Evolutionary conservation across 1,140 invertebrate species (phyloP).

Genomic region (Megathymus violae): DNA sequence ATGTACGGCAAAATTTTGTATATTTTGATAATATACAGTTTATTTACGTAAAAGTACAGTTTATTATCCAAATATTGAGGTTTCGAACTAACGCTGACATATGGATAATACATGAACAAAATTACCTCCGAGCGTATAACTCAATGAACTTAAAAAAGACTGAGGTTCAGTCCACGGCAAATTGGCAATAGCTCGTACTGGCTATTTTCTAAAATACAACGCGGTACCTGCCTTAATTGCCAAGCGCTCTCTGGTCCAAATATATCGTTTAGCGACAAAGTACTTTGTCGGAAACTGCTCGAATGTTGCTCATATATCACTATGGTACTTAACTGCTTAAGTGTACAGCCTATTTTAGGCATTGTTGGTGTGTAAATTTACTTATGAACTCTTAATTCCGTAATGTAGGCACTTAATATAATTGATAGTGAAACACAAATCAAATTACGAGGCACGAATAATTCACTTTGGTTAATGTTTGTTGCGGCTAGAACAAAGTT

Average conservation of each 20-base stretch:
- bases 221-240: constrained; percentile 22
- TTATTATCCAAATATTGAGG: too few species aligned
- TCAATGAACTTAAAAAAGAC: not conserved
- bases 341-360: constrained; percentile 17
- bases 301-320: constrained; percentile 29
- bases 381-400: constrained; percentile 27
- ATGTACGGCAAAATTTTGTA: too few species aligned
- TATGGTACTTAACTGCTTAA: constrained; percentile 25
- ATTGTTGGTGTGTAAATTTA: constrained; percentile 28
- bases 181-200: constrained; percentile 3
- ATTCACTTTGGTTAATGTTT: constrained; percentile 21
- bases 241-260: constrained; percentile 23
- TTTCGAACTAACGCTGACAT: too few species aligned
- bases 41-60: too few species aligned
- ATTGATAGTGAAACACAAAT: constrained; percentile 23
- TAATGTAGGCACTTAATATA: constrained; percentile 27
- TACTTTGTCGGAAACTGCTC: constrained; percentile 23
- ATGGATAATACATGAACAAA: not conserved
- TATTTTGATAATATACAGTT: too few species aligned
- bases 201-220: constrained; percentile 15
- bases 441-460: constrained; percentile 16
- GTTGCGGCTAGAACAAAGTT: constrained; percentile 1
- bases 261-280: constrained; percentile 26
- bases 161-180: not conserved
- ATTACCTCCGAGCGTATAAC: not conserved